phyloP scores from a whole-genome alignment of 2,888 invertebrate genomes.

The Nephrotoma guestfalica region DNA sequence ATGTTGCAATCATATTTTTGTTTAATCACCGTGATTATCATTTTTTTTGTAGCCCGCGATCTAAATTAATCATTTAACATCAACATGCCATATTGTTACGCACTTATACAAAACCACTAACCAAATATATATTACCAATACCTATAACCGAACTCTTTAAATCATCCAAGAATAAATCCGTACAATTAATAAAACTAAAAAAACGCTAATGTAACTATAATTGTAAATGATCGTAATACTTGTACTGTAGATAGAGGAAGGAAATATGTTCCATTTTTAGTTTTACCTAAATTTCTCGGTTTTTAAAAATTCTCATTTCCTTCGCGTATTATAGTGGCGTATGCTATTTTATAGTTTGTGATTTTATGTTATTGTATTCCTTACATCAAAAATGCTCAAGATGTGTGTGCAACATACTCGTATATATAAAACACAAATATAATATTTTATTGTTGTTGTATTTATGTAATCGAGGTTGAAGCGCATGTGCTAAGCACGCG shows the following conservation, averaged over 20 bases:
- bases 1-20: neutral
- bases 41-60: neutral
- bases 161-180: neutral
- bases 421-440: neutral
- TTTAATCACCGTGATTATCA: neutral
- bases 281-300: neutral
- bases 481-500: slow-evolving; percentile 5
- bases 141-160: neutral
- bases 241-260: neutral
- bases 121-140: neutral
- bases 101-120: neutral
- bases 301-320: neutral
- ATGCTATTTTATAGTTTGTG: neutral
- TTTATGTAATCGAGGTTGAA: neutral
- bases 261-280: neutral
- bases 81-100: neutral
- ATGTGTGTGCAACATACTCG: neutral
- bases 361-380: neutral
- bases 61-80: neutral
- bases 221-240: neutral
- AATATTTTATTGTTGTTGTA: neutral
- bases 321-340: neutral
- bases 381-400: neutral
- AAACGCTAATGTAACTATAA: neutral
- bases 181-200: neutral